Evolutionary conservation across 2,888 invertebrate genomes (phyloP), one percentile per base, ranked within the genome.

Genomic region (Noctuana brunneofusca): DNA sequence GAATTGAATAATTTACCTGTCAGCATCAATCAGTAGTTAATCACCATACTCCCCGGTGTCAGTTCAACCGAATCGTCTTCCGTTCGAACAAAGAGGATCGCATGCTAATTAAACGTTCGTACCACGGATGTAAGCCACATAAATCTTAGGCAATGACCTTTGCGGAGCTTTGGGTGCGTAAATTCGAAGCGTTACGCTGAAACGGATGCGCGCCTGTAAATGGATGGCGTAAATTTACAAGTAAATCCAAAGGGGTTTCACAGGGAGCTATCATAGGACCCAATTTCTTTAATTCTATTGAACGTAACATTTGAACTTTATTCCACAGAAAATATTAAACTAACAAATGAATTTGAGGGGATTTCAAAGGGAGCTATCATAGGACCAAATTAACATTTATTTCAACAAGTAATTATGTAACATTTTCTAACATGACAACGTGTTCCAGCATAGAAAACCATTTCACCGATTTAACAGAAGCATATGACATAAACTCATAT

Each of bases 81-180:
- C 75, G 76, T 71, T 71, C 63, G 68, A 75, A 75, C 74, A 75
- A 73, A 76, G 75, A 71, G 74, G 76, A 74, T 78, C 73, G 75
- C 74, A 79, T 78, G 76, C 74, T 85, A 85, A 85, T 84, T 81
- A 81, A 79, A 78, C 73, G 72, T 69, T 65, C 69, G 67, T 67
- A 65, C 66, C 66, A 64, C 78, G 80, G 81, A 80, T 79, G 77
- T 77, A 67, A 70, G 69, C 68, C 70, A 69, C 76, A 79, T 80
- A 79, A 81, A 79, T 78, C 79, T 74, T 72, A 52, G 64, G 67
- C 67, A 68, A 71, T 68, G 70, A 69, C 68, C 69, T 70, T 69
- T 72, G 67, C 64, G 63, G 70, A 69, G 67, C 69, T 70, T 69
- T 72, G 67, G 65, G 63, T 66, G 67, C 65, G 65, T 67, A 66